These are phyloP conservation scores for Salvator merianae DNA, from an alignment of 2,113 vertebrate species.

Conservation along the genomic window DNA sequence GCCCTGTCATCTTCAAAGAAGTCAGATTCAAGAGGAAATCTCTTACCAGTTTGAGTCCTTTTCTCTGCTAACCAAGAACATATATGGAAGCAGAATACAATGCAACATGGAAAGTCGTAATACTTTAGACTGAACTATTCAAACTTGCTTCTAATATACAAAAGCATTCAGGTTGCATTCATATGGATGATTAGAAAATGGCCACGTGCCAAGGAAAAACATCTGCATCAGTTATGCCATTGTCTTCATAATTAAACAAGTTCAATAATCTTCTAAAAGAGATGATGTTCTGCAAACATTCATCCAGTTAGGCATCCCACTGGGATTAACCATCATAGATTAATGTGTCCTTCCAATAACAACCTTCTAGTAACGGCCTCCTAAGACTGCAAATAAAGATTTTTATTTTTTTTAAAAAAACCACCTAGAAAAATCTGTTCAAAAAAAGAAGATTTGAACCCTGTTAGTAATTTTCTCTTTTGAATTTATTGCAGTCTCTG, in stretches of 20 bases:
- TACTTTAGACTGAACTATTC: background rate
- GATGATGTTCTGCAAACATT: background rate
- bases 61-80: background rate
- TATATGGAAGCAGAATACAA: background rate
- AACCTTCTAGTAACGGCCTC: background rate
- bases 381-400: background rate
- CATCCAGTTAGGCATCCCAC: background rate
- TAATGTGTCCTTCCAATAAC: background rate
- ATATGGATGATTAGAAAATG: background rate
- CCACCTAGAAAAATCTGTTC: background rate
- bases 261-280: slow-evolving; percentile 14
- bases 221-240: background rate
- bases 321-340: background rate
- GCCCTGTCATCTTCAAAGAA: background rate
- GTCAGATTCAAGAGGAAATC: background rate
- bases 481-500: slow-evolving; percentile 15
- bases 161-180: background rate
- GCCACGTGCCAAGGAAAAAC: background rate
- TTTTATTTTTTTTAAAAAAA: too few relatives aligned
- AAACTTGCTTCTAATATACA: slow-evolving; percentile 1
- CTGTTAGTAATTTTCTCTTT: slow-evolving; percentile 23
- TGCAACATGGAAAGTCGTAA: background rate
- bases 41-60: background rate
- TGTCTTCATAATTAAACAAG: slow-evolving; percentile 5
- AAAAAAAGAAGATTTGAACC: background rate